Evolutionary conservation across 2,113 vertebrate species (phyloP), one percentile per base, ranked within the genome.

Genomic region (Romanogobio albipinnatus): DNA sequence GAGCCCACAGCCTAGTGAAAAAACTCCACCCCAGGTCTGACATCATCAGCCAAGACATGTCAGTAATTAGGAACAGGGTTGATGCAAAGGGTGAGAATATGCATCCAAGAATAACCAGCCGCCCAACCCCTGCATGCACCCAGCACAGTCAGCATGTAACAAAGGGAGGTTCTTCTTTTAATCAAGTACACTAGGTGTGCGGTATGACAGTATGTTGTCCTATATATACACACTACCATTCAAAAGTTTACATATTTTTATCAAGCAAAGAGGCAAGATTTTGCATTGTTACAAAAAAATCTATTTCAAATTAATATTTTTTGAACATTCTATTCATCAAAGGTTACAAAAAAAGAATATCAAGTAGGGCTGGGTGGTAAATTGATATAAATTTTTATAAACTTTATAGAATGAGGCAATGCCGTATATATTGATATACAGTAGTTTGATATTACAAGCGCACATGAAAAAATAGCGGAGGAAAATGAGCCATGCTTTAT

Each of bases 131-230:
- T 68, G 78, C 78, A 68, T 79, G 76, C 64, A 49, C 36, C 53
- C 76, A 70, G 47, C 82, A 79, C 58, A 87, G 76, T 82, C 33
- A 76, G 89, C 86, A 91, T 85, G 89, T 87, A 86, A 86, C 87
- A 88, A 85, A 87, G 85, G 89, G 87, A 91, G 89, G 90, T 90
- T 93, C 92, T 93, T 94, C 92, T 92, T 45, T 62, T 64, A 45
- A 43, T n/a, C n/a, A 80, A 43, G 92, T 90, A 75, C 87, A 56
- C 88, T 76, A 56, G 75, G 36, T 75, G 45, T 49, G 73, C 45
- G 7, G 47, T 75, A 76, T 76, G n/a, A 76, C 3, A 39, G 29
- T 66, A 36, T 1, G 29, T 9, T 11, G 29, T 19, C 17, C 15
- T 36, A 8, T 66, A 66, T 33, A 17, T 0, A 66, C 14, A 68